These are phyloP conservation scores for Hirtodrosophila alboralis DNA, from an alignment of 2,888 invertebrate species.

Conservation along the genomic window DNA sequence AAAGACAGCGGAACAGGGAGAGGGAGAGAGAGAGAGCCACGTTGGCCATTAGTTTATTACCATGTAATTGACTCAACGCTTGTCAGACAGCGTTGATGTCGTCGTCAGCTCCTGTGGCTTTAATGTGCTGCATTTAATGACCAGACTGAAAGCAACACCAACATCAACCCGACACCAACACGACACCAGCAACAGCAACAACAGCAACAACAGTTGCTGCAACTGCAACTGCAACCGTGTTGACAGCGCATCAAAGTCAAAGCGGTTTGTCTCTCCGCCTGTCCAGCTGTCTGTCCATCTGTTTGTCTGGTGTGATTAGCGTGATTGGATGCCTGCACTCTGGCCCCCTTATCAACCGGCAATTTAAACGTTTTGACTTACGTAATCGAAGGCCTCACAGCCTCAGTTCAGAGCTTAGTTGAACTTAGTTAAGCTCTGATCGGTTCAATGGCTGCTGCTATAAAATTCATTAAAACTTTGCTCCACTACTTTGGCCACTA, in stretches of 20 bases:
- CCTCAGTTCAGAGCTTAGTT: conserved; percentile 5
- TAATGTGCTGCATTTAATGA: conserved; percentile 80
- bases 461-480: conserved; percentile 78
- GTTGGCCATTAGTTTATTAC: conserved; percentile 78
- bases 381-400: conserved; percentile 50
- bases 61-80: conserved; percentile 80
- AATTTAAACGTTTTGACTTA: conserved; percentile 31
- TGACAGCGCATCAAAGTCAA: conserved; percentile 69
- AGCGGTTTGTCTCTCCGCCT: conserved; percentile 45
- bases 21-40: conserved; percentile 10
- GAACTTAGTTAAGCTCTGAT: conserved; percentile 27
- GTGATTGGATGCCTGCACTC: conserved; percentile 54
- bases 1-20: no score
- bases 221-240: conserved; percentile 10
- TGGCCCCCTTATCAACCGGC: conserved; percentile 57
- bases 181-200: conserved; percentile 24
- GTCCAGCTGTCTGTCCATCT: conserved; percentile 19
- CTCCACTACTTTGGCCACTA: conserved; percentile 19
- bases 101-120: conserved; percentile 69
- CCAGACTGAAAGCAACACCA: conserved; percentile 51
- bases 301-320: conserved; percentile 58
- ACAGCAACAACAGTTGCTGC: conserved; percentile 36
- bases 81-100: conserved; percentile 61
- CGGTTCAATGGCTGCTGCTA: conserved; percentile 61
- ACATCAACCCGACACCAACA: conserved; percentile 40